Base-by-base conservation (phyloP, 2,113 vertebrate species). In the Otolemur garnettii region DNA sequence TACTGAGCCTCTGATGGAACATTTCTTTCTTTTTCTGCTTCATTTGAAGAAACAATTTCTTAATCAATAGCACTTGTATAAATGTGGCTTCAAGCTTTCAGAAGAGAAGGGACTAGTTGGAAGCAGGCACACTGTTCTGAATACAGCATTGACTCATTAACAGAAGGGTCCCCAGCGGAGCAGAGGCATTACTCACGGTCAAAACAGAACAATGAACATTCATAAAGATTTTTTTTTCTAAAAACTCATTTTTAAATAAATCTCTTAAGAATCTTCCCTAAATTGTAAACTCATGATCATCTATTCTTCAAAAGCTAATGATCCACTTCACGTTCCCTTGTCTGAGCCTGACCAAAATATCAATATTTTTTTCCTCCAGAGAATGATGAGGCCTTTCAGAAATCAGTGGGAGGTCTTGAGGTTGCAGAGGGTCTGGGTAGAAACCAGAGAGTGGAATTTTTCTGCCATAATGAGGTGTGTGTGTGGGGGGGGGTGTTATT, bases 11-110 rank as follows among this genome's bases (percentile, higher is more conserved):
- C 69, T 55, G 66, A 55, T 66, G 68, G 24, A 90, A 82, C 42
- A 21, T 42, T 50, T 24, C 14, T n/a, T 26, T 7, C 4, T 35
- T 45, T 69, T 55, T 88, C 60, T 21, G 10, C 71, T 68, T 94
- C 50, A 90, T 91, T 85, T 87, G 77, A 96, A 90, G 68, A 35
- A 93, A 92, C 74, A 75, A 89, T 96, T 95, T 97, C 75, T 93
- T 92, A 91, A 91, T 97, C 88, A 75, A 83, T 83, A 95, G 90
- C 22, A 68, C 74, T 89, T 33, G 22, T 42, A 80, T 83, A 86
- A 97, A 96, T 93, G 88, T 82, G 62, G 85, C 78, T 96, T 87
- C 93, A 74, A 94, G 92, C 45, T 94, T 96, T 89, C 77, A 26
- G 28, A 93, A 80, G 82, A 83, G 69, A 91, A 71, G 8, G 68